These are phyloP conservation scores for Lasiommata megera DNA, from an alignment of 2,888 invertebrate species.

Conservation along the genomic window DNA sequence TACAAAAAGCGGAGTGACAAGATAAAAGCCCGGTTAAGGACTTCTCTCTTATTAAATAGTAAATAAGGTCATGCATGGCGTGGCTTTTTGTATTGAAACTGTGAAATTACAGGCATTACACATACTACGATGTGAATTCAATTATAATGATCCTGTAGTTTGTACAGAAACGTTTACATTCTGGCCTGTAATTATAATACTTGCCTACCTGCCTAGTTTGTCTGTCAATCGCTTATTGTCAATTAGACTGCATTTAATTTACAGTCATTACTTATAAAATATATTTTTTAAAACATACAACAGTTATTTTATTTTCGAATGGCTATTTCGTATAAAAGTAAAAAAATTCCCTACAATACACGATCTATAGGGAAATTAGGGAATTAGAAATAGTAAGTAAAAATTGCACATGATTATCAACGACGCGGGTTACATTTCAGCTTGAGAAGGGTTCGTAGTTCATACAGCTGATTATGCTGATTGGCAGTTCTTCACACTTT, in stretches of 20 bases:
- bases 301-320: neutral
- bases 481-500: no score
- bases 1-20: slow-evolving; percentile 64
- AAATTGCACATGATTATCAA: no score
- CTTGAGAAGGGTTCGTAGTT: no score
- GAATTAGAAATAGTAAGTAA: no score
- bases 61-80: slow-evolving; percentile 11
- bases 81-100: slow-evolving; percentile 7
- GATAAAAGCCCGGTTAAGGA: slow-evolving; percentile 40
- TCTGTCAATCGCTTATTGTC: slow-evolving; percentile 5
- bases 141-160: slow-evolving; percentile 8
- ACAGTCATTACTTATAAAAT: no score
- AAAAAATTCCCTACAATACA: no score
- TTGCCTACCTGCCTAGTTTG: neutral
- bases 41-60: slow-evolving; percentile 23
- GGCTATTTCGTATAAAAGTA: no score
- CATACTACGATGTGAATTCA: neutral
- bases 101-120: slow-evolving; percentile 6
- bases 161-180: neutral
- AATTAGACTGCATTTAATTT: no score
- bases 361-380: no score
- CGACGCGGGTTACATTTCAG: no score
- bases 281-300: no score
- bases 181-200: slow-evolving; percentile 4
- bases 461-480: no score